phyloP scores from a whole-genome alignment of 2,888 invertebrate species.

The Trichogramma dendrolimi region DNA sequence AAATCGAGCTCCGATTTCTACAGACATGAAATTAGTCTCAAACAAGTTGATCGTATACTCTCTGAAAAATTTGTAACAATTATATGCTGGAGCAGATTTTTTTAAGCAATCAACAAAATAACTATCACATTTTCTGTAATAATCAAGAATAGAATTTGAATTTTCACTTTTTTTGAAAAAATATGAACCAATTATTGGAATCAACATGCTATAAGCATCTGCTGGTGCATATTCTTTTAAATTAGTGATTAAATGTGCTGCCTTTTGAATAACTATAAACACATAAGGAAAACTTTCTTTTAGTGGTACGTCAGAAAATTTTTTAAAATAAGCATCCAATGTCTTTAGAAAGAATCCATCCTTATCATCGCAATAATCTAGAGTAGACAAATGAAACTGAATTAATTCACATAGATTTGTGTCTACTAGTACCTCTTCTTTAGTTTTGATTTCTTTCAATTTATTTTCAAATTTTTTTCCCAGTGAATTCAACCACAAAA shows the following conservation, averaged over 20 bases:
- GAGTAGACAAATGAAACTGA: slow-evolving; percentile 17
- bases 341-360: slow-evolving; percentile 6
- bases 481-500: slow-evolving; percentile 33
- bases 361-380: slow-evolving; percentile 16
- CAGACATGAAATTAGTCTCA: slow-evolving; percentile 29
- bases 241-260: slow-evolving; percentile 12
- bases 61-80: slow-evolving; percentile 30
- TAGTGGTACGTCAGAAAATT: slow-evolving; percentile 7
- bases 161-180: slow-evolving; percentile 25
- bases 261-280: background rate
- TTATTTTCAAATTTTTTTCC: slow-evolving; percentile 18
- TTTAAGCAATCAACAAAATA: slow-evolving; percentile 7
- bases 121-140: slow-evolving; percentile 20
- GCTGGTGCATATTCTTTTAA: slow-evolving; percentile 5
- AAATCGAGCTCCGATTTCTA: slow-evolving; percentile 23
- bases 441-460: slow-evolving; percentile 1
- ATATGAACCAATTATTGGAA: slow-evolving; percentile 11
- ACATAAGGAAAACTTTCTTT: slow-evolving; percentile 6
- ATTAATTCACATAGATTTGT: background rate
- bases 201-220: slow-evolving; percentile 12
- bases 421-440: slow-evolving; percentile 3
- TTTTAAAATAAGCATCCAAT: slow-evolving; percentile 16
- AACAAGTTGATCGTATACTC: slow-evolving; percentile 29
- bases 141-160: slow-evolving; percentile 13
- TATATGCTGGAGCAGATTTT: background rate